Evolutionary conservation across 2,797 vertebrate genomes (phyloP).

Genomic region (Sternotherus odoratus): DNA sequence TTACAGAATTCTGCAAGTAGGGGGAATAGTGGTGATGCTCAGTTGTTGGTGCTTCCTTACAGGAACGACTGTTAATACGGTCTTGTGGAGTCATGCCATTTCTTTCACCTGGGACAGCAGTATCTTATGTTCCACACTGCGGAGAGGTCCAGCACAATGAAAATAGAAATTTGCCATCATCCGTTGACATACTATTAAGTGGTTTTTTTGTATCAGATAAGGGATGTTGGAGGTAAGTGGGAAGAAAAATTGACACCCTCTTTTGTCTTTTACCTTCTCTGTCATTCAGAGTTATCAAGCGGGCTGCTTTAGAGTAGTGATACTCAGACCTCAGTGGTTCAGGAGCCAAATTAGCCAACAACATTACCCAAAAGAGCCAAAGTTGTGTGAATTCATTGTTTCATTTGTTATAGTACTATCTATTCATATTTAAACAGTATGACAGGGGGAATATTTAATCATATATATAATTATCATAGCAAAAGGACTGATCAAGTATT

Average conservation of each 20-base stretch:
- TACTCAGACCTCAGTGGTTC: neutral
- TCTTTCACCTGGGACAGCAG: neutral
- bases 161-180: neutral
- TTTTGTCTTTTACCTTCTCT: neutral
- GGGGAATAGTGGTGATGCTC: neutral
- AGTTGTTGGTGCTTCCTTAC: neutral
- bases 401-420: neutral
- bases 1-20: neutral
- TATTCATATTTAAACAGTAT: neutral
- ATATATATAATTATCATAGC: neutral
- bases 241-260: neutral
- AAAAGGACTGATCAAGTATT: neutral
- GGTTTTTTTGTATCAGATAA: neutral
- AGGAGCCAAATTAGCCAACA: neutral
- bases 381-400: neutral
- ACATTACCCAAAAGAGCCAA: neutral
- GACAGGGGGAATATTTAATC: neutral
- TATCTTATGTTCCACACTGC: neutral
- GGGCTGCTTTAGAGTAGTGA: neutral
- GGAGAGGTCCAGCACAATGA: neutral
- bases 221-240: neutral
- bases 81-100: neutral
- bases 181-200: neutral
- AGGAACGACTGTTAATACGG: neutral
- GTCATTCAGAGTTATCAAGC: neutral